phyloP scores from a whole-genome alignment of 2,797 vertebrate genomes.

The Megalops cyprinoides region DNA sequence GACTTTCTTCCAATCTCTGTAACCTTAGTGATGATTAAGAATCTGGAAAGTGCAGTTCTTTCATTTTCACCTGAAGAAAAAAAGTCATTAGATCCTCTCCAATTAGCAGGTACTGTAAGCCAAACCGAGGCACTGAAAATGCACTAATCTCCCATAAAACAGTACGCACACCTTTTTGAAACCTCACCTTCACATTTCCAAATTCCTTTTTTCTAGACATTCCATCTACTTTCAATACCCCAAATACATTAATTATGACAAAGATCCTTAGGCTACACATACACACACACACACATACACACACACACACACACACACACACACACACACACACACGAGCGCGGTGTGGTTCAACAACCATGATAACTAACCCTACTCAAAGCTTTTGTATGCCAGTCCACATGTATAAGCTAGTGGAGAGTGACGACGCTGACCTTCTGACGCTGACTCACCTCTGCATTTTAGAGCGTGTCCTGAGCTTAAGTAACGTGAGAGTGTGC shows the following conservation, averaged over 20 bases:
- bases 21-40: background rate
- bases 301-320: too few species aligned
- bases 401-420: too few species aligned
- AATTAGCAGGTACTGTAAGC: background rate
- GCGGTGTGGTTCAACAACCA: too few species aligned
- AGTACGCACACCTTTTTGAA: background rate
- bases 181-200: background rate
- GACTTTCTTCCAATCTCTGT: background rate
- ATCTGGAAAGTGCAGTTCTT: background rate
- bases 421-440: too few species aligned
- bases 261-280: too few species aligned
- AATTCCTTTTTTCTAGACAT: background rate
- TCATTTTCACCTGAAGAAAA: background rate
- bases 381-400: too few species aligned
- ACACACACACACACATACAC: too few species aligned
- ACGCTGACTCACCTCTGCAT: too few species aligned
- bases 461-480: too few species aligned
- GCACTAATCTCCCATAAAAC: background rate
- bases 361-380: too few species aligned
- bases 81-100: background rate
- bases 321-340: too few species aligned
- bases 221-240: background rate
- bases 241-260: background rate
- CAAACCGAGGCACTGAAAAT: background rate
- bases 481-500: too few species aligned